Base-by-base conservation (phyloP, 2,888 invertebrate genomes). In the Leucoma salicis region DNA sequence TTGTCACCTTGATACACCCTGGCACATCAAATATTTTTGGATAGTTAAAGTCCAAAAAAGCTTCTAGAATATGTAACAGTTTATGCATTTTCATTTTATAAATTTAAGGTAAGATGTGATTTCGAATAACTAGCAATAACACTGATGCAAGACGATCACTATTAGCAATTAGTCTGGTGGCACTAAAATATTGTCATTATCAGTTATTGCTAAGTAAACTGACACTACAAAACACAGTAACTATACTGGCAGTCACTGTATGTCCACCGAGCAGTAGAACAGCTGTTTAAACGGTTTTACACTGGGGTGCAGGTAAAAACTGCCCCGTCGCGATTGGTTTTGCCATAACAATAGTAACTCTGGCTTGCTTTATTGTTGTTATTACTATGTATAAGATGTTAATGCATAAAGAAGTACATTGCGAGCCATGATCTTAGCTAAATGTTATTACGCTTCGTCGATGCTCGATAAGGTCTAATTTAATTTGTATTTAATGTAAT, bases 261-360 rank as follows among this genome's bases (percentile, higher is more conserved):
- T 46, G 36, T 14, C 16, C 16, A 13, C 14, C 12, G 41, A 27
- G n/a, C 8, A 4, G 6, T 6, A 21, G 21, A 21, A 2, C 21
- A 21, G 21, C 21, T 21, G 21, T 21, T 21, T 8, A 21, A 21
- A 21, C 21, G 2, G 5, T 4, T 5, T 21, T 27, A 27, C 3
- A 11, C 46, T 47, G 50, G 74, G 70, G 66, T 51, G 70, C 83
- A 83, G 84, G 82, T 82, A 83, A 74, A 66, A 66, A 48, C 53
- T 39, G 44, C 68, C 63, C 50, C 38, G 45, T 48, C 49, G 51
- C 3, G 50, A 69, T 68, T 67, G 68, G 66, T 48, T 31, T 33
- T 31, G 29, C 10, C 25, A 13, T 28, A 14, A 35, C 43, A 37
- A 39, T 45, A 42, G 33, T 15, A 2, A 4, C 7, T 21, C 6